Conservation (phyloP, 1,140 invertebrate genomes). For the Rhyacophila brunnea region DNA sequence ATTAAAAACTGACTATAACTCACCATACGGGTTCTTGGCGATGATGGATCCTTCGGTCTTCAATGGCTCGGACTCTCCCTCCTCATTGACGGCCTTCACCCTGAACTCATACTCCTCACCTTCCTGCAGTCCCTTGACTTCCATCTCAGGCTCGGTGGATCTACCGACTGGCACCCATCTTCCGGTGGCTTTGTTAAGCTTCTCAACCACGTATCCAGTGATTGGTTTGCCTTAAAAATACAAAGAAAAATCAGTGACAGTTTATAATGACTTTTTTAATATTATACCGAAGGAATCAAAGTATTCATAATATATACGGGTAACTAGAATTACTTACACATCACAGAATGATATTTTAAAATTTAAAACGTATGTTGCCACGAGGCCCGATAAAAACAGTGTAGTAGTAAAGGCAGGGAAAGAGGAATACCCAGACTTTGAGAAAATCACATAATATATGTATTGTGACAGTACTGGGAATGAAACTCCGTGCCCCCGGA, state of each 20-base stretch:
- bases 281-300: too few relatives aligned
- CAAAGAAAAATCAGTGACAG: slow-evolving; percentile 6
- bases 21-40: slow-evolving; percentile 94
- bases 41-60: slow-evolving; percentile 80
- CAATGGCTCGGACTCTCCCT: slow-evolving; percentile 95
- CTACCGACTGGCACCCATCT: slow-evolving; percentile 91
- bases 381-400: too few relatives aligned
- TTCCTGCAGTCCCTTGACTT: slow-evolving; percentile 88
- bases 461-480: too few relatives aligned
- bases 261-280: too few relatives aligned
- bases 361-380: too few relatives aligned
- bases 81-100: slow-evolving; percentile 96
- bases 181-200: slow-evolving; percentile 89
- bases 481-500: too few relatives aligned
- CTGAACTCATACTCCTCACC: slow-evolving; percentile 96
- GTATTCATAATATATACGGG: too few relatives aligned
- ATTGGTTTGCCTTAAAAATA: slow-evolving; percentile 68
- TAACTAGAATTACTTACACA: too few relatives aligned
- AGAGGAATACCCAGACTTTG: too few relatives aligned
- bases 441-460: too few relatives aligned
- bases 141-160: slow-evolving; percentile 82
- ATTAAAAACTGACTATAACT: slow-evolving; percentile 30
- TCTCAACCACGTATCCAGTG: slow-evolving; percentile 96
- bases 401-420: too few relatives aligned
- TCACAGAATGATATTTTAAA: too few relatives aligned